These are phyloP conservation scores for Ectemnius cavifrons DNA, from an alignment of 2,888 invertebrate species.

Conservation along the genomic window DNA sequence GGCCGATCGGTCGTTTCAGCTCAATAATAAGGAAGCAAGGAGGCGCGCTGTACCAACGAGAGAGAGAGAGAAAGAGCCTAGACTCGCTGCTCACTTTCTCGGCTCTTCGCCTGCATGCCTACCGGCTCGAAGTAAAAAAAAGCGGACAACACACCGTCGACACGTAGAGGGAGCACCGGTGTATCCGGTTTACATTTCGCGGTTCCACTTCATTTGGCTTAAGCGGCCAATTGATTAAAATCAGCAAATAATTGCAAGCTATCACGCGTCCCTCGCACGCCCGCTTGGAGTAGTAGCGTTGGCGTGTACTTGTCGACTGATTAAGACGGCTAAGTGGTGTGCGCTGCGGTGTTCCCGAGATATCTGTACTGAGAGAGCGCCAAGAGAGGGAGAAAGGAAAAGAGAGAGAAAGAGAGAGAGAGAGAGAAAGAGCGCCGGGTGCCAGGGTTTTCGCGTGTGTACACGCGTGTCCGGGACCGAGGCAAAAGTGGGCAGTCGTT, in stretches of 20 bases:
- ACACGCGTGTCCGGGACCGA: constrained; percentile 13
- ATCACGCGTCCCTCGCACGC: constrained; percentile 1
- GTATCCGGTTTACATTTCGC: constrained; percentile 4
- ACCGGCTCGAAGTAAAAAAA: background rate
- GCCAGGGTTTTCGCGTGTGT: background rate
- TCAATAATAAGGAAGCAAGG: too few relatives aligned
- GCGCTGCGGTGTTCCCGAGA: constrained; percentile 34
- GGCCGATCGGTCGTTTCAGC: too few relatives aligned
- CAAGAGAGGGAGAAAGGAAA: too few relatives aligned
- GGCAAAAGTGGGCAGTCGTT: constrained; percentile 35
- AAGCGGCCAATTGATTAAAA: constrained; percentile 31
- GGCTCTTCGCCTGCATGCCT: background rate
- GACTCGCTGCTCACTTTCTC: background rate
- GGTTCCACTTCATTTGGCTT: constrained; percentile 5
- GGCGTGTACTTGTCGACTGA: constrained; percentile 16
- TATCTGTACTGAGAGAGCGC: constrained; percentile 5
- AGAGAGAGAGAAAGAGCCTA: background rate
- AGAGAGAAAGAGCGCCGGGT: background rate
- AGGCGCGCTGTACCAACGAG: background rate
- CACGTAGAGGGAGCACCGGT: background rate
- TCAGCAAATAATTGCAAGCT: constrained; percentile 20
- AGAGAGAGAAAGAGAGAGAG: too few relatives aligned
- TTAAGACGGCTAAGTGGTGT: constrained; percentile 41
- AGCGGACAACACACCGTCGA: background rate
- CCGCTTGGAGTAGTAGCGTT: background rate